Evolutionary conservation across 2,888 invertebrate genomes (phyloP).

Genomic region (Plutella xylostella): DNA sequence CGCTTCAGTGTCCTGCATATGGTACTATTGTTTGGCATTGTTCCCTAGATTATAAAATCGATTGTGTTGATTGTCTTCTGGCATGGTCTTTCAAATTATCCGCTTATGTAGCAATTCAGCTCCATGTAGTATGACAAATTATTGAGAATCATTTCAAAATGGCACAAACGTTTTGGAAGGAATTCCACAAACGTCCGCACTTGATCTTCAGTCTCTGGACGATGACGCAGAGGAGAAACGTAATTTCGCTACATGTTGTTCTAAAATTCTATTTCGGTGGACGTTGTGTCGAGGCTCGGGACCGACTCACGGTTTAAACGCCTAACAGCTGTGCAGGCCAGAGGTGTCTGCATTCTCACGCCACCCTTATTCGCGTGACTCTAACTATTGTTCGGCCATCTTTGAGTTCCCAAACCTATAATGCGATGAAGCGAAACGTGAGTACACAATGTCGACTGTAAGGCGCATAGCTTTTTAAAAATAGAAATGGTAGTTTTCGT

Average conservation of each 20-base stretch:
- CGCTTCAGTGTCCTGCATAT: too few species aligned
- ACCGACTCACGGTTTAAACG: conserved; percentile 42
- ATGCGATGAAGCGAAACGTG: conserved; percentile 58
- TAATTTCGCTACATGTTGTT: conserved; percentile 63
- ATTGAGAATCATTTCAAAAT: background rate
- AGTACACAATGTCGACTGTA: conserved; percentile 29
- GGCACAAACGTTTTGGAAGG: background rate
- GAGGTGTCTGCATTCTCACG: conserved; percentile 25
- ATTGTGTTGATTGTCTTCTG: background rate
- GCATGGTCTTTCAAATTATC: background rate
- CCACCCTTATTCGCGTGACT: background rate
- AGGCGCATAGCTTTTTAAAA: conserved; percentile 2
- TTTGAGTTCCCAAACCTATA: background rate
- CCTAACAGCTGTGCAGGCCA: conserved; percentile 41
- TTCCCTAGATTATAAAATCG: background rate
- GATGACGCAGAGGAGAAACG: conserved; percentile 55
- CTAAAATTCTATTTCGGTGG: conserved; percentile 68
- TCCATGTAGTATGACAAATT: background rate
- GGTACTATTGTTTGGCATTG: background rate
- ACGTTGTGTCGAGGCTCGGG: conserved; percentile 47
- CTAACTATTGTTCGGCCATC: background rate
- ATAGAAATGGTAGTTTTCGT: background rate
- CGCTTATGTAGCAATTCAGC: background rate
- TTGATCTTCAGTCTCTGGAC: conserved; percentile 46
- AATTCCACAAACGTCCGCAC: conserved; percentile 24